These are phyloP conservation scores for Margarornis squamiger DNA, from an alignment of 2,797 vertebrate genomes.

Conservation along the genomic window DNA sequence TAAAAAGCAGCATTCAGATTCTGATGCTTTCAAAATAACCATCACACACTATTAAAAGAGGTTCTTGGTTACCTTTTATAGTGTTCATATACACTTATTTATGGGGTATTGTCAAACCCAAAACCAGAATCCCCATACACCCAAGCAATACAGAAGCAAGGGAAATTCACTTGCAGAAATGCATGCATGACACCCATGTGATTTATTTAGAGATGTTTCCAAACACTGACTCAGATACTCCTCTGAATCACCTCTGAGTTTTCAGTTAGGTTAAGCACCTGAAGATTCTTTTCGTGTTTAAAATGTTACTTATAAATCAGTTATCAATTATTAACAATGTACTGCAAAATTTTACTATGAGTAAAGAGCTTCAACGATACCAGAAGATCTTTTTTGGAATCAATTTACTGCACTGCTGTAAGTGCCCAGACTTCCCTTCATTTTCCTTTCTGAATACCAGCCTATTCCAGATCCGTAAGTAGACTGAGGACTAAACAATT, in stretches of 20 bases:
- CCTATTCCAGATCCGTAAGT: neutral
- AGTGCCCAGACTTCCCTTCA: neutral
- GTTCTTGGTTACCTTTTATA: neutral
- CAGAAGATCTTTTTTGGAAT: neutral
- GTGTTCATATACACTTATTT: neutral
- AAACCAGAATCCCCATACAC: neutral
- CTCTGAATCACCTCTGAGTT: neutral
- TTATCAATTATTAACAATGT: neutral
- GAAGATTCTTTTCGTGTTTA: neutral
- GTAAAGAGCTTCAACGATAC: neutral
- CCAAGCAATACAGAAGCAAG: neutral
- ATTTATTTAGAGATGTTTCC: conserved; percentile 2
- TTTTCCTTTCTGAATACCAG: neutral
- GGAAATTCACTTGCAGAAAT: neutral
- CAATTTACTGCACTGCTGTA: neutral
- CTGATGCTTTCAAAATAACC: neutral
- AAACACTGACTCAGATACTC: conserved; percentile 7
- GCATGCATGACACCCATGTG: neutral
- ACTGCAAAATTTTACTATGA: neutral
- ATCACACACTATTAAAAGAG: neutral
- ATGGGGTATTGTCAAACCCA: neutral
- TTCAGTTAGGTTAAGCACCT: neutral
- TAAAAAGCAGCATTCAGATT: neutral
- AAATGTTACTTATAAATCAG: neutral
- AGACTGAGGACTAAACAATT: neutral